These are phyloP conservation scores for Amaurobius ferox DNA, from an alignment of 2,888 invertebrate species.

Conservation along the genomic window DNA sequence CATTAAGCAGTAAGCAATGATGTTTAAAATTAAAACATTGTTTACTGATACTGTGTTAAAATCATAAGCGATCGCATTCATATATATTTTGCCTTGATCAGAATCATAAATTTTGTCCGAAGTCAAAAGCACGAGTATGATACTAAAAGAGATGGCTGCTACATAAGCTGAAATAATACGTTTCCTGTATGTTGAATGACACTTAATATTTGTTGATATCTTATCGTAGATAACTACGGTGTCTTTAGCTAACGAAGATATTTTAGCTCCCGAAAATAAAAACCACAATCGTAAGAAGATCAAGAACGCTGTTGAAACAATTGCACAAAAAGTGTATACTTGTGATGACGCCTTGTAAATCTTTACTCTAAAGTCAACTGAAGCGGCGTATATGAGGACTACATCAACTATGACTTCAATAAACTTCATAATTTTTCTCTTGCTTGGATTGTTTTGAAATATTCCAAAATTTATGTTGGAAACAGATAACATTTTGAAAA, in stretches of 20 bases:
- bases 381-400: neutral
- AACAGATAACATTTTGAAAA: neutral
- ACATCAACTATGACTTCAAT: neutral
- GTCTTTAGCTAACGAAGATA: neutral
- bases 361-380: neutral
- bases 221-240: neutral
- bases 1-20: neutral
- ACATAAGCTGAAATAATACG: neutral
- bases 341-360: neutral
- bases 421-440: neutral
- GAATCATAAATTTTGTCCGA: neutral
- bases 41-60: neutral
- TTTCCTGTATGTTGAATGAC: neutral
- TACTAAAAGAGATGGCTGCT: neutral
- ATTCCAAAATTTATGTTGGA: neutral
- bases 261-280: neutral
- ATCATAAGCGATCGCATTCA: neutral
- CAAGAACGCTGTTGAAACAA: neutral
- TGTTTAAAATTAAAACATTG: neutral
- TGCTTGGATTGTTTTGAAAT: neutral
- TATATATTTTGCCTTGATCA: neutral
- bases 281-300: conserved; percentile 1
- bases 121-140: neutral
- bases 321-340: neutral
- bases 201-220: neutral